phyloP scores from a whole-genome alignment of 2,888 invertebrate species.

The Eumerus sabulonum region DNA sequence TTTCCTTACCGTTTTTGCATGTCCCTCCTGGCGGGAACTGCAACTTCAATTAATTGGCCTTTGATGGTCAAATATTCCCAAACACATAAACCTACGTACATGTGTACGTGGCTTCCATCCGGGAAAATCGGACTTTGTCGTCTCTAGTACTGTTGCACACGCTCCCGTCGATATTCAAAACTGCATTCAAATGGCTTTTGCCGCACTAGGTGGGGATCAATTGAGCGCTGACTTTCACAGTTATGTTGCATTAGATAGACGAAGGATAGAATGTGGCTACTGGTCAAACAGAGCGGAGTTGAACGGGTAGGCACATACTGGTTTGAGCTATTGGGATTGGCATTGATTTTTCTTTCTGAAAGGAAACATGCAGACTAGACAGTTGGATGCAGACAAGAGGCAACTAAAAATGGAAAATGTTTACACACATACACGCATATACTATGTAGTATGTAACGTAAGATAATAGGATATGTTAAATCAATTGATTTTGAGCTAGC shows the following conservation, averaged over 20 bases:
- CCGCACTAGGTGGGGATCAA: no score
- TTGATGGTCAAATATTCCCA: conserved; percentile 52
- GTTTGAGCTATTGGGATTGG: conserved; percentile 27
- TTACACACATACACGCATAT: background rate
- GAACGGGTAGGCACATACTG: background rate
- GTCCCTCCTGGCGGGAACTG: conserved; percentile 9
- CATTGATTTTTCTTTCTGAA: conserved; percentile 45
- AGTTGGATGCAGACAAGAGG: background rate
- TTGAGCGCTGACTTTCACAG: no score
- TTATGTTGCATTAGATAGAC: conserved; percentile 3
- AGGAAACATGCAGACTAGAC: conserved; percentile 19
- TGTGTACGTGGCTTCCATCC: no score
- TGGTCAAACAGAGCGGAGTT: conserved; percentile 27
- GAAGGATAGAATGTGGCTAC: conserved; percentile 12
- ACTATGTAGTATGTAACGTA: conserved; percentile 15
- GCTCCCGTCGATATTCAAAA: conserved; percentile 30
- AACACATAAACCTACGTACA: conserved; percentile 1
- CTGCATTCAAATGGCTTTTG: conserved; percentile 25
- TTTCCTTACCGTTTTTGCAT: no score
- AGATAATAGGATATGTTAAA: conserved; percentile 33
- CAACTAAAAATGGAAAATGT: no score
- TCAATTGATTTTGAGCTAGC: conserved; percentile 48
- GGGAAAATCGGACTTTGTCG: background rate
- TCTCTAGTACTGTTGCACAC: conserved; percentile 21
- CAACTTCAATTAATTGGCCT: conserved; percentile 63